Evolutionary conservation across 2,797 vertebrate genomes (phyloP), one percentile per base, ranked within the genome.

Genomic region (Enteromius fasciolatus): DNA sequence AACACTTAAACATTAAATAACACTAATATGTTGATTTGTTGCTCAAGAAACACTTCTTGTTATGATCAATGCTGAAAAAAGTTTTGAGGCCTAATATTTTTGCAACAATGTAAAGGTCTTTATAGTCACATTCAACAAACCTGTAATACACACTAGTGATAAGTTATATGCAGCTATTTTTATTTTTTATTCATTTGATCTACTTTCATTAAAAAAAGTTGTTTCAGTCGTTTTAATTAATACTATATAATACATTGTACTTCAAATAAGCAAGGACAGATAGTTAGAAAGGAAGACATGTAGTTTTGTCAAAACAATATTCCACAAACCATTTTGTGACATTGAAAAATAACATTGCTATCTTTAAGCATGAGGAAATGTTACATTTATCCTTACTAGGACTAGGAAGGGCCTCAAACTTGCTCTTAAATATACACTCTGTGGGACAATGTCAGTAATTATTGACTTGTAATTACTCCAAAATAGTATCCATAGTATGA

Each of bases 271-370:
- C 28, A 74, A 1, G 18, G 31, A 20, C 28, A 52, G 17, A 73
- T n/a, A 52, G 41, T 33, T 33, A 52, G 48, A 73, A 52, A 52
- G 33, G 0, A 14, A n/a, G n/a, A 73, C 54, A 73, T 11, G 3
- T 25, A 81, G 20, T 80, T 76, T 57, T 54, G 50, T 90, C 86
- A 87, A 88, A 92, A 92, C 90, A 90, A 88, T 68, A 92, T 93
- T 92, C 91, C 89, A 89, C 76, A 89, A 86, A 92, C 92, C 87
- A 89, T 91, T 88, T 69, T 61, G 75, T 84, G 86, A 76, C 83
- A 90, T 83, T 90, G 83, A 85, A 90, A 61, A 72, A 46, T 11
- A 73, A 46, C 44, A 73, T 9, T 64, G 86, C 86, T 69, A 77
- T 78, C 23, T 77, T 76, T 1, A 76, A 54, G 31, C 12, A 20